Evolutionary conservation across 2,888 invertebrate species (phyloP).

Genomic region (Mesochorus sp.): DNA sequence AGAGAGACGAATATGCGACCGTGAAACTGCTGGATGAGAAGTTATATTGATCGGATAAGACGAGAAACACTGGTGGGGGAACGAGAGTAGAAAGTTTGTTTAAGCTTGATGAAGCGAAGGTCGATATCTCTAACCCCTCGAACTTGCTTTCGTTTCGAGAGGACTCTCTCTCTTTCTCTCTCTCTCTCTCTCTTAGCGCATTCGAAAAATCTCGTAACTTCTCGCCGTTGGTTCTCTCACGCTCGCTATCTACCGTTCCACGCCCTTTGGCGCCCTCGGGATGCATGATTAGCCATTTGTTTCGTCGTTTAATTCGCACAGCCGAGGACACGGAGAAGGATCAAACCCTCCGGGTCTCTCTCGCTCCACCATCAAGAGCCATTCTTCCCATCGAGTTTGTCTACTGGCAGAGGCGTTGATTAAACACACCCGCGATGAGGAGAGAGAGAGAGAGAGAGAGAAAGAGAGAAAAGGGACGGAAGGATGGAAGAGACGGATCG

Average conservation of each 20-base stretch:
- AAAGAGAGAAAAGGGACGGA: slow-evolving; percentile 49
- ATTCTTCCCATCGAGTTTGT: slow-evolving; percentile 78
- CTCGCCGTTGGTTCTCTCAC: slow-evolving; percentile 16
- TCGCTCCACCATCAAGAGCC: slow-evolving; percentile 72
- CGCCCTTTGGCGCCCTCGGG: slow-evolving; percentile 63
- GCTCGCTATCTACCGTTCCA: slow-evolving; percentile 52
- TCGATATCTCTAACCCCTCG: slow-evolving; percentile 46
- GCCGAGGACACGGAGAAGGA: slow-evolving; percentile 56
- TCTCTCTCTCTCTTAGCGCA: too few relatives aligned
- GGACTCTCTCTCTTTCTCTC: too few relatives aligned
- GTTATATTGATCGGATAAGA: slow-evolving; percentile 10
- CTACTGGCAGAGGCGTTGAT: slow-evolving; percentile 80
- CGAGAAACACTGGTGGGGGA: background rate
- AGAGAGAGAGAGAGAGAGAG: slow-evolving; percentile 62
- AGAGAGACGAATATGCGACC: slow-evolving; percentile 5
- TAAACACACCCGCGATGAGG: slow-evolving; percentile 75
- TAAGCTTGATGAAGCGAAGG: slow-evolving; percentile 51
- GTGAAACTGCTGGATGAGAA: background rate
- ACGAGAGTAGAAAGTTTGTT: slow-evolving; percentile 38
- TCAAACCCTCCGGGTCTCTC: slow-evolving; percentile 63
- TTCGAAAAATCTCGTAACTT: slow-evolving; percentile 47
- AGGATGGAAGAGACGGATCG: slow-evolving; percentile 73
- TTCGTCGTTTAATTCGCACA: slow-evolving; percentile 78
- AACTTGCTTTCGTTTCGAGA: slow-evolving; percentile 4
- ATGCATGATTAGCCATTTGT: slow-evolving; percentile 80